These are phyloP conservation scores for Cirrhinus mrigala DNA, from an alignment of 2,797 vertebrate species.

Conservation along the genomic window DNA sequence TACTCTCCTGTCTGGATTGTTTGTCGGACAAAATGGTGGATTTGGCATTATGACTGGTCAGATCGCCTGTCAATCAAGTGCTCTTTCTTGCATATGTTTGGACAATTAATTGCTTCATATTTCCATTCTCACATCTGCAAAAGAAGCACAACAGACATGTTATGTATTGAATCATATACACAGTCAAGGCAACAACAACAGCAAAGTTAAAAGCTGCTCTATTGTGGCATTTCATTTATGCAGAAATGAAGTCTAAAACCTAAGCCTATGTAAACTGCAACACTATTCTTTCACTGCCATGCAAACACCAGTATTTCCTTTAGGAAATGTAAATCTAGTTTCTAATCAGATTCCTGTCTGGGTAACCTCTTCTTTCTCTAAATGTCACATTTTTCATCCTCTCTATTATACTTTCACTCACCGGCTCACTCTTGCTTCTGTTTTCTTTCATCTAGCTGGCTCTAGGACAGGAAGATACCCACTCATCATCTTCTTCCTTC, in stretches of 20 bases:
- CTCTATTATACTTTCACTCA: constrained; percentile 42
- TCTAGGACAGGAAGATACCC: constrained; percentile 83
- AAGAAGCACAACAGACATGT: background rate
- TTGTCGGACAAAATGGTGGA: too few species aligned
- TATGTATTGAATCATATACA: background rate
- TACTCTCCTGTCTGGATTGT: too few species aligned
- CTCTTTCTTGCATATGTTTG: background rate
- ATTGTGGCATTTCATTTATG: background rate
- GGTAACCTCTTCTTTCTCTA: constrained; percentile 6
- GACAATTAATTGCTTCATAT: background rate
- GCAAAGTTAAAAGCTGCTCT: background rate
- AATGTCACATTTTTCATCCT: constrained; percentile 24
- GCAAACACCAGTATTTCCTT: constrained; percentile 26
- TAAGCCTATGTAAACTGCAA: background rate
- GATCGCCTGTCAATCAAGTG: background rate
- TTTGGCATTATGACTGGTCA: too few species aligned
- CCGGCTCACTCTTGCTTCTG: background rate
- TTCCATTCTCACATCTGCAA: background rate
- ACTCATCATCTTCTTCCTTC: constrained; percentile 73
- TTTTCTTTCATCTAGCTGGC: constrained; percentile 78
- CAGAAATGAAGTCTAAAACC: constrained; percentile 1
- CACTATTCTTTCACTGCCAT: background rate
- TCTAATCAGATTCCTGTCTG: constrained; percentile 12
- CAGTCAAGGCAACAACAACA: background rate
- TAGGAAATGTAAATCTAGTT: constrained; percentile 7